These are phyloP conservation scores for Apostichopus japonicus DNA, from an alignment of 35 echinoderm and acorn worm species.

Conservation along the genomic window DNA sequence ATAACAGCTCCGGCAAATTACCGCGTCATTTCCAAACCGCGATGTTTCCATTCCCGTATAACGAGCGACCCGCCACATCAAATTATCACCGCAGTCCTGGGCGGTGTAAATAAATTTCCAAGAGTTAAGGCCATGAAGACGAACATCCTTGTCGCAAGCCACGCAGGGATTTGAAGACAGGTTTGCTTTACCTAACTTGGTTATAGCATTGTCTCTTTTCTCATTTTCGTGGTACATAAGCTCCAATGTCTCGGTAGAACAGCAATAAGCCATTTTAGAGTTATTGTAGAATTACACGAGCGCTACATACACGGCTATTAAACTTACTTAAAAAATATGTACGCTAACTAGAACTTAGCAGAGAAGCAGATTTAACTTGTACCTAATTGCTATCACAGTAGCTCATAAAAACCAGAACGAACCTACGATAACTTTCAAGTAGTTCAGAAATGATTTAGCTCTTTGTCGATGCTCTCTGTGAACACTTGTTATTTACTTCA, in stretches of 20 bases:
- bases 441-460: too few species aligned
- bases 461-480: too few species aligned
- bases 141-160: slow-evolving; percentile 5
- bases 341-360: too few species aligned
- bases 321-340: too few species aligned
- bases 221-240: not conserved
- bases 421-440: too few species aligned
- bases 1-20: not conserved
- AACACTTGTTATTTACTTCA: too few species aligned
- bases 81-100: not conserved
- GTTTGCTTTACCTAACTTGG: slow-evolving; percentile 12
- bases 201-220: slow-evolving; percentile 7
- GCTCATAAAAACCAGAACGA: too few species aligned
- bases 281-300: too few species aligned
- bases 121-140: slow-evolving; percentile 8
- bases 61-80: not conserved
- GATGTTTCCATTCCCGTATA: slow-evolving; percentile 14
- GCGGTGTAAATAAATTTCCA: not conserved
- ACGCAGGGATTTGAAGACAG: slow-evolving; percentile 9
- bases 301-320: too few species aligned
- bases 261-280: not conserved
- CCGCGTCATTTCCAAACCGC: not conserved
- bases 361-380: too few species aligned
- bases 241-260: slow-evolving; percentile 8
- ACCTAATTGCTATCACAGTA: too few species aligned